Evolutionary conservation across 2,113 vertebrate species (phyloP).

Genomic region (Echinops telfairi): DNA sequence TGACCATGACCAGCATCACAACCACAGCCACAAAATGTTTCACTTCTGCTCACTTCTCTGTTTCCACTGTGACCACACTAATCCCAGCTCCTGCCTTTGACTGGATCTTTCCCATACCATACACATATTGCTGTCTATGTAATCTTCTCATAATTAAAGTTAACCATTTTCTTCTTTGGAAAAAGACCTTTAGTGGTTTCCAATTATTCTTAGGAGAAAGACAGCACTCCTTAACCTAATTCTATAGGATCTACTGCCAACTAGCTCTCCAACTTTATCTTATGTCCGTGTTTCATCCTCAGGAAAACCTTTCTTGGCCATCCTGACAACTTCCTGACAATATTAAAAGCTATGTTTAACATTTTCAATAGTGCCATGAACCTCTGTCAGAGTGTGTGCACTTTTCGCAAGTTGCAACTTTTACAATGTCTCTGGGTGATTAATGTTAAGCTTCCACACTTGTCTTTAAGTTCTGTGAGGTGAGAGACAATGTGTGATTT

Average conservation of each 20-base stretch:
- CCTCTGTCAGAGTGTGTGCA: not conserved
- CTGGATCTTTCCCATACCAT: not conserved
- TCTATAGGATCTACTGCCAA: not conserved
- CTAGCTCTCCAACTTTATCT: not conserved
- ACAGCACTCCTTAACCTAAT: not conserved
- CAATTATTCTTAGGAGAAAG: not conserved
- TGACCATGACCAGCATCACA: not conserved
- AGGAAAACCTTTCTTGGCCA: too few species aligned
- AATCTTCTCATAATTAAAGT: slow-evolving; percentile 16
- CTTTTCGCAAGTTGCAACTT: not conserved
- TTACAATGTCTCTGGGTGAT: not conserved
- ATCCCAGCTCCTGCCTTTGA: not conserved
- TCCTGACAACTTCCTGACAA: too few species aligned
- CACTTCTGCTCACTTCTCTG: not conserved
- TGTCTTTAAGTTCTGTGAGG: not conserved
- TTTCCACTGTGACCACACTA: not conserved
- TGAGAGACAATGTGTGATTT: not conserved
- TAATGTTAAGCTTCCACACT: not conserved
- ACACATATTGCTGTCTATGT: not conserved
- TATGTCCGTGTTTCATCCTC: too few species aligned
- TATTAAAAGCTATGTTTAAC: not conserved
- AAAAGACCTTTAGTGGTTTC: not conserved
- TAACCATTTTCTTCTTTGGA: not conserved
- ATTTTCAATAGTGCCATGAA: not conserved
- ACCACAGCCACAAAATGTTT: not conserved